phyloP scores from a whole-genome alignment of 2,113 vertebrate species.

The Podiceps cristatus region DNA sequence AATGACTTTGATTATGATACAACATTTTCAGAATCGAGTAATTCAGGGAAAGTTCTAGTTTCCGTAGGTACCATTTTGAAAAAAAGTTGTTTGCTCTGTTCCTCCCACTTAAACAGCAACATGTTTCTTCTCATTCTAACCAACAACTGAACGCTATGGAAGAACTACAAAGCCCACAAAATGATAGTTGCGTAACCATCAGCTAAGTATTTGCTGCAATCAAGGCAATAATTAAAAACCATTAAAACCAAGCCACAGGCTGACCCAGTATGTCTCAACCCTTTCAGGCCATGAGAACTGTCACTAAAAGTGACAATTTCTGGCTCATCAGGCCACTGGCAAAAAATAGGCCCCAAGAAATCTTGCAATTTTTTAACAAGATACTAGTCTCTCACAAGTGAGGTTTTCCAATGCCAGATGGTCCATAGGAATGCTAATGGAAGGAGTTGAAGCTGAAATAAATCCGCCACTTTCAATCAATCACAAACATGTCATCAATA shows the following conservation, averaged over 20 bases:
- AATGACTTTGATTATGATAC: neutral
- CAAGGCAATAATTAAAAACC: slow-evolving; percentile 28
- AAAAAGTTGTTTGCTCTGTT: neutral
- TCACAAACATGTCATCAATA: slow-evolving; percentile 71
- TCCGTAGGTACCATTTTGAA: neutral
- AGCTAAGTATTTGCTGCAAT: neutral
- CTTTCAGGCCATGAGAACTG: slow-evolving; percentile 19
- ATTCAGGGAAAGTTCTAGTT: neutral
- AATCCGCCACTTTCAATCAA: slow-evolving; percentile 79
- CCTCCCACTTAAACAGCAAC: neutral
- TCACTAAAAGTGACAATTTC: slow-evolving; percentile 56
- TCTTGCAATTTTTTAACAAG: slow-evolving; percentile 42
- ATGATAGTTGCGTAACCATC: neutral
- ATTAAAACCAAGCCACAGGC: slow-evolving; percentile 27
- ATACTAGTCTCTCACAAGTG: slow-evolving; percentile 39
- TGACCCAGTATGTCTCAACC: slow-evolving; percentile 4
- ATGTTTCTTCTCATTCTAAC: neutral
- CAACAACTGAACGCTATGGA: neutral
- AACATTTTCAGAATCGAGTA: neutral
- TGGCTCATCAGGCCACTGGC: slow-evolving; percentile 32
- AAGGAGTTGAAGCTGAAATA: slow-evolving; percentile 76
- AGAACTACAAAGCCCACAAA: neutral
- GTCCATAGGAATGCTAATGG: slow-evolving; percentile 74
- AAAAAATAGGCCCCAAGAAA: slow-evolving; percentile 53
- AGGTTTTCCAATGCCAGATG: slow-evolving; percentile 70